Base-by-base conservation (phyloP, 2,797 vertebrate genomes). In the Eulemur coronatus region DNA sequence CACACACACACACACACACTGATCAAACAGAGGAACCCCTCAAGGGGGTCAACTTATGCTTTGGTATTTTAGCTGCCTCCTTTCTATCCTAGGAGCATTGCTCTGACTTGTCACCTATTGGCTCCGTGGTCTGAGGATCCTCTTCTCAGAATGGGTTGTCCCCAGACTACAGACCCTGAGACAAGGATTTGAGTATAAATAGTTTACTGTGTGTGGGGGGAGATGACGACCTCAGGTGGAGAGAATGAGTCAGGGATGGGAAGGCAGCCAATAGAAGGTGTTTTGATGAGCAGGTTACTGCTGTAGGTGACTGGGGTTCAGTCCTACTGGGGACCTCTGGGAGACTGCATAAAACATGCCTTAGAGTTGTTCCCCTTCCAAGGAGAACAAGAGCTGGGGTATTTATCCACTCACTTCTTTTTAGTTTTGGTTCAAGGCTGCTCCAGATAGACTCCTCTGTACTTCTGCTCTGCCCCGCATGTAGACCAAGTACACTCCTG, bases 251-350 rank as follows among this genome's bases (percentile, higher is more conserved):
- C 24, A 30, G 24, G 12, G 43, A 38, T 5, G 28, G 26, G 9
- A 59, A 82, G 30, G 13, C 18, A 50, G 46, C 13, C 13, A 6
- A 7, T 11, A 33, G 14, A 61, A 57, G 26, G 13, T 67, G 28
- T 24, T 84, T 69, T 70, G 41, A 65, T 61, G 46, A 87, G 2
- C 33, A 87, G 6, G 11, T 78, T 48, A 59, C 8, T 59, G n/a
- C 55, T 35, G 22, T 7, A 1, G 48, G 38, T 11, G 50, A 9
- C 0, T 0, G 24, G 26, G 9, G 5, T 30, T 92, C 18, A 43
- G 9, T 18, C 30, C 24, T 24, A 28, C 0, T 4, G n/a, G 3
- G 17, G 24, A 9, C 20, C 4, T 55, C 57, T 72, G 20, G 4
- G 10, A 70, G 57, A 35, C 12, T 24, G 20, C 14, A 13, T 3